A percentile compares a stretch with the other conserved stretches of the same genome.
phyloP scores from a whole-genome alignment of 2,888 invertebrate genomes.

The Pyrrhosoma nymphula region DNA sequence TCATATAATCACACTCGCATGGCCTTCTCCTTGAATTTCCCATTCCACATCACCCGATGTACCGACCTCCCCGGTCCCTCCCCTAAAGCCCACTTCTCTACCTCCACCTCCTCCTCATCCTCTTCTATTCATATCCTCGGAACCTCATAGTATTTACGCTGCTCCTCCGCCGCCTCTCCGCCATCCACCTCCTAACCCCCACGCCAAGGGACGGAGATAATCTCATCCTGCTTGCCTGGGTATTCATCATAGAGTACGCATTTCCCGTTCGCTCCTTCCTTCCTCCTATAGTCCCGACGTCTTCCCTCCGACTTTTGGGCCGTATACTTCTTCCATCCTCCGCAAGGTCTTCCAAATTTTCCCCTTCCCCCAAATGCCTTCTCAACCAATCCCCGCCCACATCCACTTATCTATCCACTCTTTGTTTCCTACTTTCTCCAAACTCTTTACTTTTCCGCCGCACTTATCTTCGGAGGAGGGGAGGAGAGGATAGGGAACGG shows the following conservation, averaged over 20 bases:
- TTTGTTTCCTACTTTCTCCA: background rate
- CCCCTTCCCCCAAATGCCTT: background rate
- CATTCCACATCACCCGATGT: background rate
- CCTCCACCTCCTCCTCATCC: background rate
- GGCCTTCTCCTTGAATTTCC: background rate
- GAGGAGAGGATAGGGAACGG: background rate
- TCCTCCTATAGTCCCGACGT: background rate
- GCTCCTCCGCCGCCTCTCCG: background rate
- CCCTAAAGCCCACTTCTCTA: background rate
- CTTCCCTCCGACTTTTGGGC: background rate
- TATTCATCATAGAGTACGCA: constrained; percentile 24
- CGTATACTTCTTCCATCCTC: background rate
- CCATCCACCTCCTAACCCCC: background rate
- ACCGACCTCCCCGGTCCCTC: background rate
- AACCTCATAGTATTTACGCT: constrained; percentile 50
- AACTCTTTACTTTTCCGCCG: constrained; percentile 18
- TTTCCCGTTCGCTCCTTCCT: background rate
- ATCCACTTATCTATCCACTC: background rate
- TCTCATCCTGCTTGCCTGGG: constrained; percentile 19
- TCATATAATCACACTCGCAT: background rate
- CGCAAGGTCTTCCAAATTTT: background rate
- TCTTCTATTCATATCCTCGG: constrained; percentile 19
- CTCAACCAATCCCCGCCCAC: background rate
- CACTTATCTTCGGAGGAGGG: background rate
- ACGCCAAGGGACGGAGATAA: constrained; percentile 5